phyloP scores from a whole-genome alignment of 2,797 vertebrate genomes.

The Helarctos malayanus region DNA sequence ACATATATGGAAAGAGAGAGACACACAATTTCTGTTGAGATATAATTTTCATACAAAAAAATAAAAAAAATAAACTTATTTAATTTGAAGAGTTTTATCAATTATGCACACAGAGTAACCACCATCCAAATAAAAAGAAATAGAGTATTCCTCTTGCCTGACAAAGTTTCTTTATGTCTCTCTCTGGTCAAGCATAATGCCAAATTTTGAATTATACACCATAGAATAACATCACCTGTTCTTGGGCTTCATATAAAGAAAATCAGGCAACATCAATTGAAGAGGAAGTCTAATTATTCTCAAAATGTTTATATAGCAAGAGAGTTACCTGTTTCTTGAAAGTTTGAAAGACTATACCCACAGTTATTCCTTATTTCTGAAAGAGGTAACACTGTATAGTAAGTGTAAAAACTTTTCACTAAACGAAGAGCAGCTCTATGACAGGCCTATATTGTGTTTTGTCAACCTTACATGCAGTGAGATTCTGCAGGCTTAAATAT shows the following conservation, averaged over 20 bases:
- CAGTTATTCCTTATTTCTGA: background rate
- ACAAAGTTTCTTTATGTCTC: background rate
- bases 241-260: background rate
- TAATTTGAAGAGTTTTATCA: background rate
- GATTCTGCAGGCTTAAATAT: background rate
- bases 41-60: background rate
- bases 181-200: background rate
- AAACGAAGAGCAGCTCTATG: background rate
- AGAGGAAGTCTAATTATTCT: background rate
- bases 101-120: background rate
- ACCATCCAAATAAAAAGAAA: conserved; percentile 8
- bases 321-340: background rate
- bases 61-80: background rate
- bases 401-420: background rate
- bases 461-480: background rate
- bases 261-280: background rate
- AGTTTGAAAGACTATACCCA: background rate
- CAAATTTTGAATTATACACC: background rate
- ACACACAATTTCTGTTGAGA: background rate
- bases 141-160: background rate
- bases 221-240: background rate
- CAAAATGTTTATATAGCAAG: background rate
- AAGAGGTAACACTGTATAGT: background rate
- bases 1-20: background rate
- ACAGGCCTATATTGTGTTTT: background rate